Evolutionary conservation across 2,797 vertebrate species (phyloP).

Genomic region (Dendrocincla tyrannina): DNA sequence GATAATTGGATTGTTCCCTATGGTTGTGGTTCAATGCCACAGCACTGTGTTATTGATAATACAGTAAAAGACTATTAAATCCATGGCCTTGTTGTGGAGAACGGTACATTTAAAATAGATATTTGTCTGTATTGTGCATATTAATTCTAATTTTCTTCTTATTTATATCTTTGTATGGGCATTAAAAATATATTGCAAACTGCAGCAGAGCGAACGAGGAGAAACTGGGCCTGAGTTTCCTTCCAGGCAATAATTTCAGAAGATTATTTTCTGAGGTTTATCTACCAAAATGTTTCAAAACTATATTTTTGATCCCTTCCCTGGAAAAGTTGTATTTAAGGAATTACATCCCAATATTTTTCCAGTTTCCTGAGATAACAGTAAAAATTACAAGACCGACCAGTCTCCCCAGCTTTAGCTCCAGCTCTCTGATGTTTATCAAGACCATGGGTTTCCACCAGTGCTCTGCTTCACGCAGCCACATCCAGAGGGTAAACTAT

Average conservation of each 20-base stretch:
- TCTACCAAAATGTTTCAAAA: background rate
- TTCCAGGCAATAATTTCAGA: background rate
- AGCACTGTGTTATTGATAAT: constrained; percentile 20
- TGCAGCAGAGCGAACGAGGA: background rate
- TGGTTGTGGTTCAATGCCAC: constrained; percentile 26
- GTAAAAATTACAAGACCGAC: background rate
- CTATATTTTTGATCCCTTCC: background rate
- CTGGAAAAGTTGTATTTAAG: background rate
- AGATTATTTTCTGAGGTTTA: background rate
- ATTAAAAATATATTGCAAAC: background rate
- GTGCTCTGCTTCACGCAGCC: background rate
- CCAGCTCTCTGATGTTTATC: background rate
- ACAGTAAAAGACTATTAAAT: constrained; percentile 41
- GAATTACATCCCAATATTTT: background rate
- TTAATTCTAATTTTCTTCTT: background rate
- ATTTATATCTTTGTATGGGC: background rate
- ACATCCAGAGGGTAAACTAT: background rate
- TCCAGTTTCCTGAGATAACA: background rate
- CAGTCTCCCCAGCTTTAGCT: background rate
- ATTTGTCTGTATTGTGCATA: background rate
- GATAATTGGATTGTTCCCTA: constrained; percentile 42
- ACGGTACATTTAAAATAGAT: constrained; percentile 1
- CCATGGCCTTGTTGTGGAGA: constrained; percentile 16
- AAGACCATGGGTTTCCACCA: background rate
- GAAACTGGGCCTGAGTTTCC: background rate